These are phyloP conservation scores for Phaetusa simplex DNA, from an alignment of 2,113 vertebrate species.

Conservation along the genomic window DNA sequence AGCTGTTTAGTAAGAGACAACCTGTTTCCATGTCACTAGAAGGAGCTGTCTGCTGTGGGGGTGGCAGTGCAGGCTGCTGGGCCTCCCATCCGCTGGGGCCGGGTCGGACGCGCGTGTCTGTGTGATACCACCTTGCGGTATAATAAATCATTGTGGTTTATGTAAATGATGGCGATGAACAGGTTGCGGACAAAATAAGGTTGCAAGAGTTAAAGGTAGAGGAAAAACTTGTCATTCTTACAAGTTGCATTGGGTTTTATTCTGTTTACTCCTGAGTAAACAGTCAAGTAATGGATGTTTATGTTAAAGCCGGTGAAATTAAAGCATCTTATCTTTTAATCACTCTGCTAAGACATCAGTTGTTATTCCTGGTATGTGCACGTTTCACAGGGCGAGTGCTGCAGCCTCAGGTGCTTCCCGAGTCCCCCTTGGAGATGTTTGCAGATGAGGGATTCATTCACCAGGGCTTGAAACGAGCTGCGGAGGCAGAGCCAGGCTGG, in stretches of 20 bases:
- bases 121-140: background rate
- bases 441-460: background rate
- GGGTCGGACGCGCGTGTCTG: background rate
- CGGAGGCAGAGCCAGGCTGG: background rate
- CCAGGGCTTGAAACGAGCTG: background rate
- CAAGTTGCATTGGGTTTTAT: background rate
- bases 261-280: conserved; percentile 7
- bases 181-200: background rate
- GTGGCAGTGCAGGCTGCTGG: background rate
- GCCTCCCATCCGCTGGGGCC: background rate
- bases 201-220: background rate
- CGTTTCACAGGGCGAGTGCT: background rate
- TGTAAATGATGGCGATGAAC: background rate
- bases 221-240: conserved; percentile 8
- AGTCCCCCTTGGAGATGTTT: background rate
- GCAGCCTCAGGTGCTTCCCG: background rate
- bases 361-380: background rate
- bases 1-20: background rate
- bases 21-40: conserved; percentile 26
- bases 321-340: conserved; percentile 8
- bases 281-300: background rate
- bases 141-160: background rate
- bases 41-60: background rate
- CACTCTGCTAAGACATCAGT: background rate
- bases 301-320: conserved; percentile 20